These are phyloP conservation scores for Borostomias antarcticus DNA, from an alignment of 2,797 vertebrate species.

Conservation along the genomic window DNA sequence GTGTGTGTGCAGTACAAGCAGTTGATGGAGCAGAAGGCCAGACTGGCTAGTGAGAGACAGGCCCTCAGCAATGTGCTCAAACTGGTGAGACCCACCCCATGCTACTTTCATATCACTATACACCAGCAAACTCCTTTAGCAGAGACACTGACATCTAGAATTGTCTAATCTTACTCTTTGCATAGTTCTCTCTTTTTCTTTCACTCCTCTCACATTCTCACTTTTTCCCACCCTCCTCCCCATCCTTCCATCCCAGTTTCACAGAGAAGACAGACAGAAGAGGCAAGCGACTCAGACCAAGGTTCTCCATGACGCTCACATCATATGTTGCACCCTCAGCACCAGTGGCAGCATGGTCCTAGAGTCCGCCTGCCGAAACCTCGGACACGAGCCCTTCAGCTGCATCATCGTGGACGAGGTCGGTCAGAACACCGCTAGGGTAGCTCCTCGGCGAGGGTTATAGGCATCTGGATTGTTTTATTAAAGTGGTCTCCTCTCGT, in stretches of 20 bases:
- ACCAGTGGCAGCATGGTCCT: constrained; percentile 79
- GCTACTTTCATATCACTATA: neutral
- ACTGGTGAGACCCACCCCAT: constrained; percentile 74
- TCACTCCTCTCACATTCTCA: neutral
- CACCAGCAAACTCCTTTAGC: neutral
- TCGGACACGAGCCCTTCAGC: constrained; percentile 79
- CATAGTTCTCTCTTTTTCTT: too few relatives aligned
- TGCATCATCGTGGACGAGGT: constrained; percentile 87
- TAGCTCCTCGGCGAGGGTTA: too few relatives aligned
- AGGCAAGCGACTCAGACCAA: constrained; percentile 74
- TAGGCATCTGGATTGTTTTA: too few relatives aligned
- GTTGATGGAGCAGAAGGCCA: constrained; percentile 69
- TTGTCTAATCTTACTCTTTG: too few relatives aligned
- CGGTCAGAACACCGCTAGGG: too few relatives aligned
- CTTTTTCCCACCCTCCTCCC: neutral
- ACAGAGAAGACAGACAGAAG: too few relatives aligned
- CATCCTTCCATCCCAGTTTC: constrained; percentile 67
- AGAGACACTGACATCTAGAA: neutral
- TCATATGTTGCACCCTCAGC: constrained; percentile 87
- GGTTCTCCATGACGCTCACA: constrained; percentile 80
- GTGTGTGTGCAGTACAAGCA: constrained; percentile 63
- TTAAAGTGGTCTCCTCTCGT: too few relatives aligned
- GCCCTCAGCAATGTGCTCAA: constrained; percentile 76
- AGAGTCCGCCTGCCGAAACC: constrained; percentile 72
- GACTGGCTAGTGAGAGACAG: constrained; percentile 75